Conservation (phyloP, 64 coral and sea anemone genomes). For the Actinia tenebrosa region DNA sequence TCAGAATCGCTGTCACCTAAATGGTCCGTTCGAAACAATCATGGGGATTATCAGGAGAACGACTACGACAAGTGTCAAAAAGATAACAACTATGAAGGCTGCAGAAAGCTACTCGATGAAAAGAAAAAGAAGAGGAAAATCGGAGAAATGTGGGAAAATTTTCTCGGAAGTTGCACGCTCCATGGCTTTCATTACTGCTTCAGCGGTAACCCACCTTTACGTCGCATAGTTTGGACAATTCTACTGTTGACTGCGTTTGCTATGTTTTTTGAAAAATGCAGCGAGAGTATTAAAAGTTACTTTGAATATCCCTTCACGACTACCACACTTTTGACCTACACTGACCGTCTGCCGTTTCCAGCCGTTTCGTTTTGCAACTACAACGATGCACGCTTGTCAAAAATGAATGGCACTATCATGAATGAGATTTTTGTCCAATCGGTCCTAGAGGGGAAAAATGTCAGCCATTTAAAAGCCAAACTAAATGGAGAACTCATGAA, state of each 20-base stretch:
- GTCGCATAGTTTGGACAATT: conserved; percentile 71
- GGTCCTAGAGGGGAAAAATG: conserved; percentile 41
- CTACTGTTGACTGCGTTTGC: conserved; percentile 68
- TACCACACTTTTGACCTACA: conserved; percentile 70
- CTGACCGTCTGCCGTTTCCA: conserved; percentile 65
- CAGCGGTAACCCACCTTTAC: conserved; percentile 61
- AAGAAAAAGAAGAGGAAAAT: conserved; percentile 77
- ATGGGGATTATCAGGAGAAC: conserved; percentile 17
- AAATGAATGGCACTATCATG: conserved; percentile 77
- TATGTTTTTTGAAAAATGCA: conserved; percentile 86
- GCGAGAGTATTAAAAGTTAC: conserved; percentile 56
- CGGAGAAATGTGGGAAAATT: conserved; percentile 60
- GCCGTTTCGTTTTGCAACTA: conserved; percentile 77
- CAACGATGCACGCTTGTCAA: conserved; percentile 75
- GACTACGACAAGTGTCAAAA: conserved; percentile 54
- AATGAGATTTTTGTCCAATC: conserved; percentile 28
- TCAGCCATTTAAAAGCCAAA: conserved; percentile 1
- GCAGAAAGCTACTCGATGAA: conserved; percentile 46
- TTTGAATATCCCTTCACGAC: conserved; percentile 87
- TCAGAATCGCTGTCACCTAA: conserved; percentile 32
- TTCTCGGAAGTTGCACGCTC: conserved; percentile 60
- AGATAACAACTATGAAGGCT: conserved; percentile 52
- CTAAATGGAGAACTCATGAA: conserved; percentile 56
- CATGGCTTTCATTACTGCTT: conserved; percentile 92
- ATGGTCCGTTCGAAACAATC: conserved; percentile 23